phyloP scores from a whole-genome alignment of 2,888 invertebrate genomes.

The Molanna angustata region DNA sequence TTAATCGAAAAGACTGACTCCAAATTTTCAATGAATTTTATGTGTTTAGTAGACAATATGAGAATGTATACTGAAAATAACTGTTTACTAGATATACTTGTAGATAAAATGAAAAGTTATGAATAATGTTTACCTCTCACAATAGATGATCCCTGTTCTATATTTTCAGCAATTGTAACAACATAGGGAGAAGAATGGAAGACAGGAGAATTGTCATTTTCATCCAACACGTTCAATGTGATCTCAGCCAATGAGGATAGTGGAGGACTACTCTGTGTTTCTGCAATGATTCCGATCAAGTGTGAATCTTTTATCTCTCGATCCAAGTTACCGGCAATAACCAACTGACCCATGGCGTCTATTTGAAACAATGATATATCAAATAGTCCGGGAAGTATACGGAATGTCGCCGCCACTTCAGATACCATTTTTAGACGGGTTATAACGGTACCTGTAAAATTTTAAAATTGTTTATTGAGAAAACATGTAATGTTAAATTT shows the following conservation, averaged over 20 bases:
- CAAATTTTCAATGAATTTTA: no score
- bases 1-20: no score
- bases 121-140: conserved; percentile 58
- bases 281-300: conserved; percentile 67
- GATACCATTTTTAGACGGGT: conserved; percentile 65
- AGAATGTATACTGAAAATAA: background rate
- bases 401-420: conserved; percentile 60
- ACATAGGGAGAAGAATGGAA: conserved; percentile 84
- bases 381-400: conserved; percentile 60
- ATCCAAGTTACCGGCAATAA: conserved; percentile 70
- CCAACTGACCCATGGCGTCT: conserved; percentile 71
- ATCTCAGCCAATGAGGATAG: conserved; percentile 69
- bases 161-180: conserved; percentile 77
- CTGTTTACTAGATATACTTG: background rate
- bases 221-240: conserved; percentile 78
- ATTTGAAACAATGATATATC: conserved; percentile 67
- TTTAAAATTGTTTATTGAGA: background rate
- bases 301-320: conserved; percentile 70
- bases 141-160: conserved; percentile 72
- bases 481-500: no score
- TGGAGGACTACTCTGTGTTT: conserved; percentile 70
- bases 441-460: conserved; percentile 48
- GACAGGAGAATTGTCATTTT: conserved; percentile 84
- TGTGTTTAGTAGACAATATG: no score
- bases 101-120: no score